A percentile compares a stretch with the other conserved stretches of the same genome.
Conservation (phyloP, 2,888 invertebrate genomes). For the Tenthredo notha region DNA sequence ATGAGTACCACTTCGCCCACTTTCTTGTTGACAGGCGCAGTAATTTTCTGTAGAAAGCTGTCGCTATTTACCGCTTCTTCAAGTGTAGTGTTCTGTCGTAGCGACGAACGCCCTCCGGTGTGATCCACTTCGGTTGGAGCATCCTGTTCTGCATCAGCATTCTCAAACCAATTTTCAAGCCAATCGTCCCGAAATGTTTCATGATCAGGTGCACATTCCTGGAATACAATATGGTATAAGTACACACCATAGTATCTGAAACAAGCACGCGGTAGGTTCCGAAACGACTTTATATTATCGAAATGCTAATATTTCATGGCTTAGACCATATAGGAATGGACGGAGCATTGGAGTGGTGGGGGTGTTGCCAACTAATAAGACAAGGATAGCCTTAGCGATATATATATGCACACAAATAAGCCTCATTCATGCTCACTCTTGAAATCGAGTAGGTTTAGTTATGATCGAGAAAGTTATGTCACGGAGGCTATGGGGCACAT, state of each 20-base stretch:
- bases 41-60: neutral
- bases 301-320: too few relatives aligned
- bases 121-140: neutral
- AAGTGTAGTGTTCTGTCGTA: neutral
- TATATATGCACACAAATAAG: too few relatives aligned
- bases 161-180: neutral
- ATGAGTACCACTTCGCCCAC: too few relatives aligned
- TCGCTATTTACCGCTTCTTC: neutral
- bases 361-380: too few relatives aligned
- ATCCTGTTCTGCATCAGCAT: neutral
- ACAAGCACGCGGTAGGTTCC: neutral
- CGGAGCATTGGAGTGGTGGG: too few relatives aligned
- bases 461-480: too few relatives aligned
- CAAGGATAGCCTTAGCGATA: too few relatives aligned
- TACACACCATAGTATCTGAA: neutral
- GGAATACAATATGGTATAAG: neutral
- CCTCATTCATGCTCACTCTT: too few relatives aligned
- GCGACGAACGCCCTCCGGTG: neutral
- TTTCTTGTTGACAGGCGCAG: too few relatives aligned
- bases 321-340: too few relatives aligned
- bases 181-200: neutral
- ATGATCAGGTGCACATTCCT: neutral
- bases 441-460: too few relatives aligned
- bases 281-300: neutral
- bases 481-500: too few relatives aligned